phyloP scores from a whole-genome alignment of 1,140 invertebrate genomes.

The Latrodectus geometricus region DNA sequence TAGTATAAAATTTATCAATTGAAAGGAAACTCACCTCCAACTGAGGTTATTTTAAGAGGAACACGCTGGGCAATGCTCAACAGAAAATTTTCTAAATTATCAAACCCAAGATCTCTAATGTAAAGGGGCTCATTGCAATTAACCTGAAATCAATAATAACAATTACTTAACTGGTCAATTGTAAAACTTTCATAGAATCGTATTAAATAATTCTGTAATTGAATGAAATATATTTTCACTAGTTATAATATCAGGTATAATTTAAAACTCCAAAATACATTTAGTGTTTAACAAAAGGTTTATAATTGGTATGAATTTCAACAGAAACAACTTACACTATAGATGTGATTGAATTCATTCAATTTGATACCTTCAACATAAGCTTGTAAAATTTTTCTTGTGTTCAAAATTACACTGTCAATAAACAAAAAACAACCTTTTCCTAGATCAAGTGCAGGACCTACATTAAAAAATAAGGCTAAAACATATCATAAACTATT shows the following conservation, averaged over 20 bases:
- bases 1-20: background rate
- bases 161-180: too few species aligned
- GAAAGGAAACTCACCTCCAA: background rate
- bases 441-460: background rate
- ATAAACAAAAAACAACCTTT: background rate
- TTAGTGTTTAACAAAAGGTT: too few species aligned
- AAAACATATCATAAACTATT: background rate
- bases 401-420: slow-evolving; percentile 29
- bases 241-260: background rate
- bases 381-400: slow-evolving; percentile 17
- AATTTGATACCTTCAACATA: slow-evolving; percentile 25
- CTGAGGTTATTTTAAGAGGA: background rate
- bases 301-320: background rate
- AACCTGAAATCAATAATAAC: background rate
- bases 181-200: too few species aligned
- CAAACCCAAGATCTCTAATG: slow-evolving; percentile 22
- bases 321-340: slow-evolving; percentile 40
- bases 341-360: slow-evolving; percentile 22
- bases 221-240: background rate
- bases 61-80: background rate
- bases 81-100: slow-evolving; percentile 16
- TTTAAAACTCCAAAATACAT: background rate
- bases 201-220: background rate
- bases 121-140: slow-evolving; percentile 28
- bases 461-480: background rate